Percentiles rank a stretch among this genome's conserved stretches.
phyloP scores from a whole-genome alignment of 2,888 invertebrate genomes.

The Autographa gamma region DNA sequence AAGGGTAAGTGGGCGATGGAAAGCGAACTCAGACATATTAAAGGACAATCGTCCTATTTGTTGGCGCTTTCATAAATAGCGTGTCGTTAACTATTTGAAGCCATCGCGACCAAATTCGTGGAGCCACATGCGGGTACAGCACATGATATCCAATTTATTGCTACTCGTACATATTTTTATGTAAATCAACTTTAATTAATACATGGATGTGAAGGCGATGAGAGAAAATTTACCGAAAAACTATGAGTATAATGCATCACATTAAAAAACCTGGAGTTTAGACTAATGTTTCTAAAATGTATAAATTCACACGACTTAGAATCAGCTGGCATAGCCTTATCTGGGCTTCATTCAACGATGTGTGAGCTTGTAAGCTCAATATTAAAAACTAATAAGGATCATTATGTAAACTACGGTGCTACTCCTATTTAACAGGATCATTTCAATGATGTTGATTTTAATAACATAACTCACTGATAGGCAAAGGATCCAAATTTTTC shows the following conservation, averaged over 20 bases:
- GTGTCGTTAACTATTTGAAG: conserved; percentile 57
- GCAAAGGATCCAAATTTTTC: conserved; percentile 73
- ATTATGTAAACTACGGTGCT: too few relatives aligned
- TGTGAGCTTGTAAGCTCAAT: too few relatives aligned
- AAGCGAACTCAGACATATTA: conserved; percentile 70
- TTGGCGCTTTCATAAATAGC: conserved; percentile 68
- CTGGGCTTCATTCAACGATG: too few relatives aligned
- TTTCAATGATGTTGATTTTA: too few relatives aligned
- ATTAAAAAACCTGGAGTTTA: neutral
- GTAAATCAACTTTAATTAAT: neutral
- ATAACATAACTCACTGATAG: conserved; percentile 54
- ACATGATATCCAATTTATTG: neutral
- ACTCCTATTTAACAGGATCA: too few relatives aligned
- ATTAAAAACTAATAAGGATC: too few relatives aligned
- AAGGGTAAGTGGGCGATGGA: conserved; percentile 78
- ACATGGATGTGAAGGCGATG: neutral
- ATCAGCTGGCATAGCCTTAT: too few relatives aligned
- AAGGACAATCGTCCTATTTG: conserved; percentile 69
- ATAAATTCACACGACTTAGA: too few relatives aligned
- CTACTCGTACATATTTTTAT: neutral
- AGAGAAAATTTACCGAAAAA: too few relatives aligned
- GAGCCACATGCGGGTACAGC: conserved; percentile 23
- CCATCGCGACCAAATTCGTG: conserved; percentile 33
- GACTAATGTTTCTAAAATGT: too few relatives aligned
- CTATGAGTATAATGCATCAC: neutral